Evolutionary conservation across 1,140 invertebrate species (phyloP), one percentile per base, ranked within the genome.

Genomic region (Dysdera silvatica): DNA sequence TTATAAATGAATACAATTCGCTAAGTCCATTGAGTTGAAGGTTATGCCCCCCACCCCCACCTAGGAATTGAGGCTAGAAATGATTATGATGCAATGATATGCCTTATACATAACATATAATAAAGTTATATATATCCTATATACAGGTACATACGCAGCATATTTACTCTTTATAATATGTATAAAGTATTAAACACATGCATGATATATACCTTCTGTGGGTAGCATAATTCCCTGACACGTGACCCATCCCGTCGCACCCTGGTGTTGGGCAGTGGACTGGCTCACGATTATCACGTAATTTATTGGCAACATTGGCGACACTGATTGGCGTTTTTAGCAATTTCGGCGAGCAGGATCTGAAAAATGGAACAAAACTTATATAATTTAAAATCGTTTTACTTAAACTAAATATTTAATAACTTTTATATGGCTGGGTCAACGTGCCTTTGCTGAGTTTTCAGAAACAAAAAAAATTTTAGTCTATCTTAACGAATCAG

Each of bases 231-330:
- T 89, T 89, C 67, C 88, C 88, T 24, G 87, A 88, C 32, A 88
- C 82, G 76, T 91, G 88, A 61, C 89, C 89, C 12, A 86, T 88
- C 51, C 89, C 89, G 76, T 91, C 88, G 78, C 86, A 87, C 70
- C 82, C 83, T 66, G 82, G 82, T 61, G 83, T 86, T 59, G 85
- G 85, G 74, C 86, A 88, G 74, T 84, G 83, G 74, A 85, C 81
- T 73, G 84, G 79, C 77, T 85, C 83, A 78, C 83, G 83, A 70
- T 81, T 82, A 71, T 84, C 83, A 73, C 82, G 52, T 4, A 63
- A 56, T 47, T 61, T 62, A n/a, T n/a, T n/a, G 18, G 40, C 59
- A n/a, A 48, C 45, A n/a, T n/a, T n/a, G n/a, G n/a, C n/a, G 16
- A 53, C 52, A 7, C 43, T 58, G 45, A 64, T 20, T 23, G 65